Conservation (phyloP, 2,888 invertebrate genomes). For the Antheraea assamensis region DNA sequence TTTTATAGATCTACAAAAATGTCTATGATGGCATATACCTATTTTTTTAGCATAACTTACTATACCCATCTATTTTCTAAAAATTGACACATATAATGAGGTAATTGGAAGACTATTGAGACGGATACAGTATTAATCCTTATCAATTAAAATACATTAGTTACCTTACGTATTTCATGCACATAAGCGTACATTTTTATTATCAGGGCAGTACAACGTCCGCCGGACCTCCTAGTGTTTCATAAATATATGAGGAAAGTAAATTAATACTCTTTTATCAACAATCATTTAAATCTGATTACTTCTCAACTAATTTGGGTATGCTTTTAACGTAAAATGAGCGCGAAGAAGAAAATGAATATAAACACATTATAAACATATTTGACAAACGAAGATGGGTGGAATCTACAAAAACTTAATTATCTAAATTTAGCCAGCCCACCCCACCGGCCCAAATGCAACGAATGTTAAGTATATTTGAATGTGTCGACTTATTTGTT, state of each 20-base stretch:
- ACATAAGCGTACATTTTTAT: too few relatives aligned
- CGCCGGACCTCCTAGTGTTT: too few relatives aligned
- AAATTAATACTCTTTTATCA: not conserved
- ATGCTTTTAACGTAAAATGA: not conserved
- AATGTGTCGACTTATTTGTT: conserved; percentile 73
- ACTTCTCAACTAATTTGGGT: not conserved
- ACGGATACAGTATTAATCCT: too few relatives aligned
- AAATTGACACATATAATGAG: too few relatives aligned
- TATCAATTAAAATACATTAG: too few relatives aligned
- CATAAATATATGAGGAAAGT: not conserved
- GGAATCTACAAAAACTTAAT: conserved; percentile 35
- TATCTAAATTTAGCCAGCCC: conserved; percentile 53
- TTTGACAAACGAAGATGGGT: conserved; percentile 16
- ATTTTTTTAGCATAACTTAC: too few relatives aligned
- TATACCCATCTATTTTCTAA: too few relatives aligned
- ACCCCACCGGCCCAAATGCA: conserved; percentile 49
- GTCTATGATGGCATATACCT: too few relatives aligned
- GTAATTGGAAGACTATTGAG: too few relatives aligned
- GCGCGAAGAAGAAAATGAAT: not conserved
- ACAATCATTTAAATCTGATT: not conserved
- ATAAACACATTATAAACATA: conserved; percentile 1
- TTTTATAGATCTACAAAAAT: too few relatives aligned
- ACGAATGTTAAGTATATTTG: conserved; percentile 43
- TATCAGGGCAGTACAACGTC: too few relatives aligned
- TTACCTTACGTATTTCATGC: too few relatives aligned